Conservation (phyloP, 2,797 vertebrate species). For the Agapornis canus region DNA sequence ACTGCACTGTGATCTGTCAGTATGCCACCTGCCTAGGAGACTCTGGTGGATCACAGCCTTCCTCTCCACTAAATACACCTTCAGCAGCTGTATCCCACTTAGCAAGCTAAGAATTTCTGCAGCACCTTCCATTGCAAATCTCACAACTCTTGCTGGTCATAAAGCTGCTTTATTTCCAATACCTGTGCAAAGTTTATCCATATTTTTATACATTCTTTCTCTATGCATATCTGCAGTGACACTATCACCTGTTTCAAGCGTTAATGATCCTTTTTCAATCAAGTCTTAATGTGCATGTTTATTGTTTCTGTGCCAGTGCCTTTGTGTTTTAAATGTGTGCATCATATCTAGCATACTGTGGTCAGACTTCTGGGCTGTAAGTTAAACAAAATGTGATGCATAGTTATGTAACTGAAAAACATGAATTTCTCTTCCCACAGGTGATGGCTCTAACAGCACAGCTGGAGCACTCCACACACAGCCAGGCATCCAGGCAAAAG, state of each 20-base stretch:
- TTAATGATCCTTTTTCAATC: background rate
- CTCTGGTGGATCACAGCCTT: background rate
- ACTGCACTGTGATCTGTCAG: accelerated
- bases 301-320: background rate
- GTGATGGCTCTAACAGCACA: background rate
- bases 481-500: background rate
- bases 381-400: background rate
- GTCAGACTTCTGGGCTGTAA: background rate
- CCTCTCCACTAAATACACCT: background rate
- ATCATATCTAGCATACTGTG: accelerated
- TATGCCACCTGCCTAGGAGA: background rate
- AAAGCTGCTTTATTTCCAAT: background rate
- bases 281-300: background rate
- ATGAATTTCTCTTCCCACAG: background rate
- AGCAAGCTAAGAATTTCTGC: background rate
- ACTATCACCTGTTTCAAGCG: background rate
- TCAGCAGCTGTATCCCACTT: background rate
- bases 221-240: background rate
- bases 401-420: background rate
- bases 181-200: background rate
- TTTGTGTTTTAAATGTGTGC: background rate
- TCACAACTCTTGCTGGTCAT: background rate
- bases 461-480: background rate
- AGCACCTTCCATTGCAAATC: background rate
- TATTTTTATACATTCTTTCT: background rate